A percentile compares a stretch with the other conserved stretches of the same genome.
Evolutionary conservation across 2,888 invertebrate species (phyloP).

Genomic region (Plutella xylostella): DNA sequence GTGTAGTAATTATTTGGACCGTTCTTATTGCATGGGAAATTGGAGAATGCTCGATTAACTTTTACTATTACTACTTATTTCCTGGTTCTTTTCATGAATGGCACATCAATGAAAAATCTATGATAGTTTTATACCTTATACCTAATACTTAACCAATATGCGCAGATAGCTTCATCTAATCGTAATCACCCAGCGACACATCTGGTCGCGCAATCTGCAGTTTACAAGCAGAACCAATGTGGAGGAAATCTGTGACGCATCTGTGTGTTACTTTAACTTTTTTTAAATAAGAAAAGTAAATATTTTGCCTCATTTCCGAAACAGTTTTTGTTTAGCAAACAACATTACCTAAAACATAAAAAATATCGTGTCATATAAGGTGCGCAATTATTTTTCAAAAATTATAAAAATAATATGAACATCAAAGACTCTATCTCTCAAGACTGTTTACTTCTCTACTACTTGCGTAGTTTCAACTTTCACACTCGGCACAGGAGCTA

Average conservation of each 20-base stretch:
- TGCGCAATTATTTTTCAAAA: not conserved
- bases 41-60: too few relatives aligned
- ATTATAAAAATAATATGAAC: not conserved
- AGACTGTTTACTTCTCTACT: too few relatives aligned
- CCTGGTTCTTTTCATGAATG: too few relatives aligned
- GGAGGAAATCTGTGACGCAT: conserved; percentile 35
- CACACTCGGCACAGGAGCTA: too few relatives aligned
- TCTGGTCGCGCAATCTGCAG: not conserved
- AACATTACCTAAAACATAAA: too few relatives aligned
- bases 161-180: not conserved
- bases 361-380: not conserved
- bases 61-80: too few relatives aligned
- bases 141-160: not conserved
- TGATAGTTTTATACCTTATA: not conserved
- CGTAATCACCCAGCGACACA: too few relatives aligned
- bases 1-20: not conserved
- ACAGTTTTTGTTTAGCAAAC: not conserved
- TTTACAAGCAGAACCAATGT: not conserved
- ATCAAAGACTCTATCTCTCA: conserved; percentile 13
- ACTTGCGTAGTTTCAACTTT: too few relatives aligned
- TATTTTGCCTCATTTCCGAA: conserved; percentile 33
- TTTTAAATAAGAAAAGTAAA: conserved; percentile 31
- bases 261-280: conserved; percentile 31
- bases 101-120: too few relatives aligned
- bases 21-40: not conserved